phyloP scores from a whole-genome alignment of 2,888 invertebrate species.

The Conomelus anceps region DNA sequence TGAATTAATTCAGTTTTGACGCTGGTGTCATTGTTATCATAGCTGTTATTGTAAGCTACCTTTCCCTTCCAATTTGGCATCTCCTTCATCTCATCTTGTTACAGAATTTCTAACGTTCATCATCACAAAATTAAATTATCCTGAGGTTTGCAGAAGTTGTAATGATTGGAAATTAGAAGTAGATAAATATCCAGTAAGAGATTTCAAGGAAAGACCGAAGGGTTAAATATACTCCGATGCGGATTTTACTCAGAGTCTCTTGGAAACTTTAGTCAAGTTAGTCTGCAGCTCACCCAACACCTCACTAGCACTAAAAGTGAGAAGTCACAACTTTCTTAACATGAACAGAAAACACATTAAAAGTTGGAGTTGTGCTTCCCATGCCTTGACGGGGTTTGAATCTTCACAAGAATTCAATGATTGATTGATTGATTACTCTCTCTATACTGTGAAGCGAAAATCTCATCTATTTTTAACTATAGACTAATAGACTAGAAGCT shows the following conservation, averaged over 20 bases:
- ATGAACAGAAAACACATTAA: neutral
- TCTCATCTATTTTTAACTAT: no score
- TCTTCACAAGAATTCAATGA: neutral
- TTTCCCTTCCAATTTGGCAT: no score
- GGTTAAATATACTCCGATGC: neutral
- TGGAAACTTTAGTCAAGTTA: neutral
- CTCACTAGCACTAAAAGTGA: neutral
- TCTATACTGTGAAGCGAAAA: no score
- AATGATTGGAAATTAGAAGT: no score
- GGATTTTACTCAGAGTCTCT: neutral
- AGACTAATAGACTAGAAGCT: no score
- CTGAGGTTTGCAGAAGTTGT: no score
- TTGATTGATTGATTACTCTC: no score
- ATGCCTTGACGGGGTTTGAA: neutral
- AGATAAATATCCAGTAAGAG: no score
- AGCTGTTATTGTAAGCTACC: no score
- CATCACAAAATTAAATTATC: no score
- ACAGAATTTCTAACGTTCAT: neutral
- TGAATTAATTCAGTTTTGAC: no score
- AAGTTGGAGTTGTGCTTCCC: neutral
- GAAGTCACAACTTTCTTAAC: neutral
- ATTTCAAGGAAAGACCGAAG: neutral
- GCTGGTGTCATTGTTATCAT: no score
- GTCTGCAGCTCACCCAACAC: neutral
- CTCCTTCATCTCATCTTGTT: neutral